Base-by-base conservation (phyloP, 2,797 vertebrate genomes). In the Peromyscus eremicus region DNA sequence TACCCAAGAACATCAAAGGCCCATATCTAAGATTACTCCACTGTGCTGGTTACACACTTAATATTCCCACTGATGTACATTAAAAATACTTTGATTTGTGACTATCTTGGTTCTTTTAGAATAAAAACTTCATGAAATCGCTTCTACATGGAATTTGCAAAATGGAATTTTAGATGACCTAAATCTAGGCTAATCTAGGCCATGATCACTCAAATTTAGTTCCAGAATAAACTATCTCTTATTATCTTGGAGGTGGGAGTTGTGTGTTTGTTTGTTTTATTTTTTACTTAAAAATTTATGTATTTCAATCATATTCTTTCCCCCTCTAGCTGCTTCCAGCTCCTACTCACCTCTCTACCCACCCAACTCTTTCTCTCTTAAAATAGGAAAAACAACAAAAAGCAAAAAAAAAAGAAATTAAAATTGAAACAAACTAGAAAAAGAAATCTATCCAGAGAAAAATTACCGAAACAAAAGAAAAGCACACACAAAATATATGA, bases 361-460 rank as follows among this genome's bases (percentile, higher is more conserved):
- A 34, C 19, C 32, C 0, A 49, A 32, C 21, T n/a, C 19, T 14
- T 85, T 68, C 27, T 64, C 17, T 68, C 5, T 34, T 19, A 34
- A 34, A 64, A 43, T 7, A 43, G n/a, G 0, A 2, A 4, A 66
- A 34, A 12, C 14, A 46, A 34, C 0, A 6, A 43, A 43, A 43
- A 64, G 8, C 4, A 21, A 21, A 80, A 80, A 34, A 80, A 34
- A 64, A 64, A 62, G 40, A 60, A 64, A 9, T 27, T 4, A 43
- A 64, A 32, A 40, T 19, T 2, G 7, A 83, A 62, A 43, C 80
- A 62, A 83, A 43, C 27, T 43, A 32, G 46, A 4, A 29, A 40
- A 62, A 62, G 14, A 62, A 40, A 83, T 43, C 17, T 23, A 32
- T 64, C 16, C 62, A 43, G 16, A 19, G 8, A 62, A 43, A 83